Percentiles rank a stretch among this genome's conserved stretches.
These are phyloP conservation scores for Ptilodon capucinus DNA, from an alignment of 2,888 invertebrate species.

Conservation along the genomic window DNA sequence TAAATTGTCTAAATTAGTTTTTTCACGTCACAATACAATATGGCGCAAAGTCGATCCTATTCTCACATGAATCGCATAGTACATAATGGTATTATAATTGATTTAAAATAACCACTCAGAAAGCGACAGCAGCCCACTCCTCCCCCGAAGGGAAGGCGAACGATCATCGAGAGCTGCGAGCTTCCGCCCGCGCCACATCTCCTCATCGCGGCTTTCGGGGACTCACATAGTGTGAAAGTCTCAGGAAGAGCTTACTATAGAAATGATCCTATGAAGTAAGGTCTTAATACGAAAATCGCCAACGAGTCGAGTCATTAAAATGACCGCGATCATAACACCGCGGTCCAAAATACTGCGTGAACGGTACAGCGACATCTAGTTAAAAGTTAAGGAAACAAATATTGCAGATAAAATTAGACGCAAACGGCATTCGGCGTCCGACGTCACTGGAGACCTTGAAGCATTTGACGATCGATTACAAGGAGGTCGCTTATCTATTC, in stretches of 20 bases:
- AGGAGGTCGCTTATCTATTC: neutral
- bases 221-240: slow-evolving; percentile 39
- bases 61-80: too few species aligned
- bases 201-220: slow-evolving; percentile 39
- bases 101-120: slow-evolving; percentile 24
- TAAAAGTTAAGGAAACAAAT: neutral
- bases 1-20: too few species aligned
- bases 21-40: too few species aligned
- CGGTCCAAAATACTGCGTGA: slow-evolving; percentile 8
- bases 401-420: neutral
- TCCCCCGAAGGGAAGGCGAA: slow-evolving; percentile 28
- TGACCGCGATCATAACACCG: slow-evolving; percentile 9
- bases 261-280: slow-evolving; percentile 46
- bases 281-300: slow-evolving; percentile 18
- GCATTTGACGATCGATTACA: neutral
- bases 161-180: slow-evolving; percentile 47
- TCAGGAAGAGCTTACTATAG: slow-evolving; percentile 49
- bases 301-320: slow-evolving; percentile 8
- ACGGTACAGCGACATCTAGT: slow-evolving; percentile 20
- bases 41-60: too few species aligned
- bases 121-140: slow-evolving; percentile 23
- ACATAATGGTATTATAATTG: neutral
- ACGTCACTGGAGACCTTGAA: slow-evolving; percentile 11
- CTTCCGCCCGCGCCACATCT: slow-evolving; percentile 36
- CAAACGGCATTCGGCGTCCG: neutral